These are phyloP conservation scores for Orgyia antiqua DNA, from an alignment of 2,888 invertebrate genomes.

Conservation along the genomic window DNA sequence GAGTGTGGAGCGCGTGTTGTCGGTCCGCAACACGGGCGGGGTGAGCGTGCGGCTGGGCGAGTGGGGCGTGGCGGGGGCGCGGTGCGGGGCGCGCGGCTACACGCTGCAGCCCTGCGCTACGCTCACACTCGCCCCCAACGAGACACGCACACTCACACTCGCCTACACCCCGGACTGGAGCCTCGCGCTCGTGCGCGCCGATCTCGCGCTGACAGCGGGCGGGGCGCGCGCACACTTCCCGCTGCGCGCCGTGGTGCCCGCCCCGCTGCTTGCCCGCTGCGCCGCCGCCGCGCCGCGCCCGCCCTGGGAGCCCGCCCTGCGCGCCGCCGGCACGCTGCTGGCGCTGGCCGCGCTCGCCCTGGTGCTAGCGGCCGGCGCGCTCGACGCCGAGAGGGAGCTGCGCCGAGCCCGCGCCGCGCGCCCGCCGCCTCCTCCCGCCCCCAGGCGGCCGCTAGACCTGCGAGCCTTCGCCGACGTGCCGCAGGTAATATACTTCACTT, in stretches of 20 bases:
- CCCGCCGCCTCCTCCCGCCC: constrained; percentile 71
- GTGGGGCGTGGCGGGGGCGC: constrained; percentile 47
- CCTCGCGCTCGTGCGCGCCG: constrained; percentile 39
- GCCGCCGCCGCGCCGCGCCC: constrained; percentile 51
- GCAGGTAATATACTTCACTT: too few relatives aligned
- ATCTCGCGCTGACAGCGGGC: constrained; percentile 25
- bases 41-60: constrained; percentile 85
- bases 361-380: constrained; percentile 44
- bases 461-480: constrained; percentile 24
- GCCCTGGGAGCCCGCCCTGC: constrained; percentile 35
- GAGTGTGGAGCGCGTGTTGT: constrained; percentile 73
- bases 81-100: constrained; percentile 58
- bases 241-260: constrained; percentile 37
- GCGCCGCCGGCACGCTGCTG: constrained; percentile 35
- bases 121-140: constrained; percentile 50
- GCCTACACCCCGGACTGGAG: constrained; percentile 52
- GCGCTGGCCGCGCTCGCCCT: constrained; percentile 41
- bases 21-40: constrained; percentile 90
- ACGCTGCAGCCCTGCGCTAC: constrained; percentile 51
- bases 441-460: constrained; percentile 49
- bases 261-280: constrained; percentile 38
- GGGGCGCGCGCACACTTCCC: constrained; percentile 32
- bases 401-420: constrained; percentile 50
- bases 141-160: constrained; percentile 44
- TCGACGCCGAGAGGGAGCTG: constrained; percentile 33